These are phyloP conservation scores for Oncorhynchus kisutch DNA, from an alignment of 2,113 vertebrate species.

Conservation along the genomic window DNA sequence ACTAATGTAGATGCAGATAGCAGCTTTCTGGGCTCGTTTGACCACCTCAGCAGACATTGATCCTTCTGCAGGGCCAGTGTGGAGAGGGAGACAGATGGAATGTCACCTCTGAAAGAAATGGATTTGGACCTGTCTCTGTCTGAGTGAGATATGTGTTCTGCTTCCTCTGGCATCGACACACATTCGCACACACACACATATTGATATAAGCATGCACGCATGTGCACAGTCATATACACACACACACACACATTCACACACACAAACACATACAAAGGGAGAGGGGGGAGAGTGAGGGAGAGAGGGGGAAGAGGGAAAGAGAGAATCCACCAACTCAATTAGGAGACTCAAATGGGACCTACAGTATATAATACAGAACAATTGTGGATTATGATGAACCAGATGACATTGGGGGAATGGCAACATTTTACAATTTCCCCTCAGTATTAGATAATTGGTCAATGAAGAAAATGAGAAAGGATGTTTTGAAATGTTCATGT, in stretches of 20 bases:
- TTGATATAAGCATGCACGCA: no score
- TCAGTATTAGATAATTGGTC: no score
- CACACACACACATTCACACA: no score
- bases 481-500: background rate
- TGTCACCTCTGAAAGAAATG: slow-evolving; percentile 66
- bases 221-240: no score
- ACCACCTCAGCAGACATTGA: slow-evolving; percentile 77
- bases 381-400: no score
- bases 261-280: slow-evolving; percentile 35
- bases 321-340: background rate
- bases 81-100: slow-evolving; percentile 61
- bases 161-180: no score
- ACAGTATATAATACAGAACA: background rate
- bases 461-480: no score
- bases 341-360: background rate
- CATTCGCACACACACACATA: no score
- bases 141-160: background rate
- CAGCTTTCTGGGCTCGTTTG: slow-evolving; percentile 56
- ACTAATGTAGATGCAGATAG: slow-evolving; percentile 77
- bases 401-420: no score
- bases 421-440: no score
- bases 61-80: slow-evolving; percentile 64
- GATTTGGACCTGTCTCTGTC: slow-evolving; percentile 48
- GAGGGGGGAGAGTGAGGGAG: background rate
- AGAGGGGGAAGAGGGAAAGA: background rate